phyloP scores from a whole-genome alignment of 2,113 vertebrate species.

The Clarias gariepinus region DNA sequence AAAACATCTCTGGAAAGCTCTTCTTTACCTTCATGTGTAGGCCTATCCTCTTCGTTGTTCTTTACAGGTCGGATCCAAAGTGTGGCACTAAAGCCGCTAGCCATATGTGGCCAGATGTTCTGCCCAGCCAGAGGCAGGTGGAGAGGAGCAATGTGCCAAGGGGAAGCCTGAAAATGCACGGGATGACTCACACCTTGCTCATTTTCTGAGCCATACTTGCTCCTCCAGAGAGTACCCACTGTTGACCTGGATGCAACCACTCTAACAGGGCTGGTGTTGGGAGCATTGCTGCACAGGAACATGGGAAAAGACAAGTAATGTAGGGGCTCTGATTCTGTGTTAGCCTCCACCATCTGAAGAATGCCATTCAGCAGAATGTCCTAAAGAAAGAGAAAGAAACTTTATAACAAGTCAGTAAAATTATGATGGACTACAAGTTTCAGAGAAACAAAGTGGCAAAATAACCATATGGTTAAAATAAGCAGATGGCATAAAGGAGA shows the following conservation, averaged over 20 bases:
- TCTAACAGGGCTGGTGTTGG: constrained; percentile 58
- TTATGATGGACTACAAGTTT: neutral
- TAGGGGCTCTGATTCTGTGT: constrained; percentile 79
- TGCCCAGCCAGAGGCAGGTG: constrained; percentile 91
- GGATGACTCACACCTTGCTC: constrained; percentile 64
- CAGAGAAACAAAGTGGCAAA: neutral
- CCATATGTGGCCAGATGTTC: constrained; percentile 97
- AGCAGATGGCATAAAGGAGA: neutral
- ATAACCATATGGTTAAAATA: neutral
- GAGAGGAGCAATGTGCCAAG: constrained; percentile 90
- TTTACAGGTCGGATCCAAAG: constrained; percentile 82
- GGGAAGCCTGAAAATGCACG: constrained; percentile 77
- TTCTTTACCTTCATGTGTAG: constrained; percentile 66
- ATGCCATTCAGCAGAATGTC: constrained; percentile 87
- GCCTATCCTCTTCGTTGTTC: constrained; percentile 58
- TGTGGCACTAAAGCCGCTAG: constrained; percentile 90
- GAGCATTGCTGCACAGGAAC: constrained; percentile 58
- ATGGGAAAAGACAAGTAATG: constrained; percentile 89
- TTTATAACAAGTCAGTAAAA: neutral
- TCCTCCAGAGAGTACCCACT: constrained; percentile 67
- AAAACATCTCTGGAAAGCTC: constrained; percentile 8
- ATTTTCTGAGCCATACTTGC: constrained; percentile 72
- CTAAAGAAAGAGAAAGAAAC: constrained; percentile 66
- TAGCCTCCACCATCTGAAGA: constrained; percentile 84
- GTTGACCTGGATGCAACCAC: constrained; percentile 60